A percentile compares a stretch with the other conserved stretches of the same genome.
phyloP scores from a whole-genome alignment of 2,113 vertebrate genomes.

The Martes martes region DNA sequence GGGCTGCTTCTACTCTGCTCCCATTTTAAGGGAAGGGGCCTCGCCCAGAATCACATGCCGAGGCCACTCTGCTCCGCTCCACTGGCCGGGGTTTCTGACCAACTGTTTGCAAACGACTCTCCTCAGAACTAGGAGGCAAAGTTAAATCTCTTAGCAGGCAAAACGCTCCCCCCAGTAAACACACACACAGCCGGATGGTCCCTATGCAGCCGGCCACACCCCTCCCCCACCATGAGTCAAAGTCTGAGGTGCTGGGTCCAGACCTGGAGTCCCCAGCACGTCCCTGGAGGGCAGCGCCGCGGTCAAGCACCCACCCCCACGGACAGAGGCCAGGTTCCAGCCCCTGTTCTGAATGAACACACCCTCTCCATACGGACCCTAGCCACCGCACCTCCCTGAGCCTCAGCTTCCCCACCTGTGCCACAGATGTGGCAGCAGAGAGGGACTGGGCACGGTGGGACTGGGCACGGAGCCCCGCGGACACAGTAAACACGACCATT shows the following conservation, averaged over 20 bases:
- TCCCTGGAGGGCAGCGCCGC: rapidly evolving
- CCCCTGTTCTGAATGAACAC: not conserved
- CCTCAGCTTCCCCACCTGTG: not conserved
- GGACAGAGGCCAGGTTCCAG: not conserved
- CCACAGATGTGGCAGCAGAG: not conserved
- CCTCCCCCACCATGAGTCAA: not conserved
- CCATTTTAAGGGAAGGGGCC: not conserved
- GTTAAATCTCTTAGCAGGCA: not conserved
- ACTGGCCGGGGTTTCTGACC: not conserved
- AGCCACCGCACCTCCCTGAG: not conserved
- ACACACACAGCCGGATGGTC: not conserved
- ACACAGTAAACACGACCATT: rapidly evolving
- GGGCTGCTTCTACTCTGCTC: not conserved
- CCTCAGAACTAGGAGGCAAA: not conserved
- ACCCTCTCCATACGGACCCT: rapidly evolving
- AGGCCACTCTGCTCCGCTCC: not conserved
- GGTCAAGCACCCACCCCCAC: rapidly evolving
- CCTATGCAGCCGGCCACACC: not conserved
- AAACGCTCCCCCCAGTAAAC: not conserved
- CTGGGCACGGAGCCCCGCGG: not conserved
- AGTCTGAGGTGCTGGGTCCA: not conserved
- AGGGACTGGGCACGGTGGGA: not conserved
- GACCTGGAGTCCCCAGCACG: no score
- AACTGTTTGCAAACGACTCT: not conserved
- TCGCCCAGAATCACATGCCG: not conserved